Evolutionary conservation across 1,140 invertebrate species (phyloP), one percentile per base, ranked within the genome.

Genomic region (Drosophila erecta): DNA sequence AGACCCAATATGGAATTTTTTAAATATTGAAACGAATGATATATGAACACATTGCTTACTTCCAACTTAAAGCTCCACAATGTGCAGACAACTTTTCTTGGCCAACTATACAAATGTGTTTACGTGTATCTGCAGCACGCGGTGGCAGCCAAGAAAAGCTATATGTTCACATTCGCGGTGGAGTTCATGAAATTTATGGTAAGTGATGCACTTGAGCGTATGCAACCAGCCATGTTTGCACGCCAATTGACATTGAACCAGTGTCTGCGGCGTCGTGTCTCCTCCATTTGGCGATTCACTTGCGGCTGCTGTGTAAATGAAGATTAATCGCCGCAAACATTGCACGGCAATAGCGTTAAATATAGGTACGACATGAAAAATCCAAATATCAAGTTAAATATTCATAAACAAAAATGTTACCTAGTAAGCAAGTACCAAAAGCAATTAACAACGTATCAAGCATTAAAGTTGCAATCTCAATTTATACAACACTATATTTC

Each of bases 171-270:
- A 62, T 14, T 15, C 15, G 10, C 30, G 30, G 58, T 24, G 22
- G 43, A 50, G 22, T 64, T 62, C 62, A 46, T 58, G 66, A 71
- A 80, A 73, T 73, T 73, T 76, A 77, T 81, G 81, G 69, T 65
- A 86, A 78, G 76, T 77, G 67, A 86, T 81, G 69, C 66, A 72
- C 81, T 76, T 76, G 66, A 61, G 41, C 54, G 30, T 24, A 64
- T 56, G 33, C 62, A 60, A 35, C 75, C 47, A 58, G 49, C 49
- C 64, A 37, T 86, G 69, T 74, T 86, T 81, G 78, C 81, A 57
- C 64, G 62, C 38, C 62, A 81, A 81, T 87, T 86, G 81, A 86
- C 81, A 86, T 86, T 86, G 81, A 86, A 86, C 83, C 64, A 78
- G 78, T 73, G 58, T 57, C 40, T 54, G 72, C 30, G 14, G 53